Base-by-base conservation (phyloP, 2,888 invertebrate species). In the Noctua janthe region DNA sequence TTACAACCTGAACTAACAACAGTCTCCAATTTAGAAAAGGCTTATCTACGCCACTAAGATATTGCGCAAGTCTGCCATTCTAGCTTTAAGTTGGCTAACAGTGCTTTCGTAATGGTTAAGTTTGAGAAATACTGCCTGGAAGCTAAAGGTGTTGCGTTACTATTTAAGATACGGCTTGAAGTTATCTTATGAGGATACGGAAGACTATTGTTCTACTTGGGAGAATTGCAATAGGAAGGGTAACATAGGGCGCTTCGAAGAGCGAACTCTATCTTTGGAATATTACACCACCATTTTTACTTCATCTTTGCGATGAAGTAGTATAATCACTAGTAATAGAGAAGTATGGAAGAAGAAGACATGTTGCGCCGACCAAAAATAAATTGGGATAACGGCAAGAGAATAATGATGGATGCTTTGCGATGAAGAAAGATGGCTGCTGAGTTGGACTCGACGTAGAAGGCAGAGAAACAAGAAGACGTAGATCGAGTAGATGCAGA, bases 11-110 rank as follows among this genome's bases (percentile, higher is more conserved):
- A 56, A 8, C 15, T 70, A 56, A 47, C 35, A 51, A 23, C 15
- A 56, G 35, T 43, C 0, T 71, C 29, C 35, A 15, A n/a, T 35
- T 43, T 77, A 73, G 84, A 80, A 85, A 84, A 75, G 87, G 80
- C 84, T 49, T 84, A 80, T 54, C 43, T 72, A 17, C 29, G 69
- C 70, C 66, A 76, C 64, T 72, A 35, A 67, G 56, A 67, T 23
- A 81, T 87, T 87, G 76, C 87, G 71, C 77, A 87, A 86, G 56
- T 39, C 64, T 35, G 20, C 49, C n/a, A 69, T 81, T 84, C 80
- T 76, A 71, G 71, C 64, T 78, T 76, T 71, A 62, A 71, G 74
- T 73, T 84, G 62, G 70, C 71, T 80, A 66, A 85, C 43, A 75
- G 51, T 66, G 71, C 76, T 83, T 87, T 85, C 87, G 76, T 85